phyloP scores from a whole-genome alignment of 2,888 invertebrate species.

The Dermolepida albohirtum region DNA sequence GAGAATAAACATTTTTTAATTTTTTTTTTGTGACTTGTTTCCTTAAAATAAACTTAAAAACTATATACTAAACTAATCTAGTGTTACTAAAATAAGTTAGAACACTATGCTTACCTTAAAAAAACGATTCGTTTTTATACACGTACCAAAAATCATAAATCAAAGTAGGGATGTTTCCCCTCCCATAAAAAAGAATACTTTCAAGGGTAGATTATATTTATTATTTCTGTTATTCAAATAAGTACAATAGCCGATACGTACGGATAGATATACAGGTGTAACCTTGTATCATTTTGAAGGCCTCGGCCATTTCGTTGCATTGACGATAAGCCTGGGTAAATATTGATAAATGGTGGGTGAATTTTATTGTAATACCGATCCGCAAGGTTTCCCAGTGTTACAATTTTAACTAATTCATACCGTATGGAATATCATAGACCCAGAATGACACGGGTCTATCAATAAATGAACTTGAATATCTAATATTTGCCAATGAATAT shows the following conservation, averaged over 20 bases:
- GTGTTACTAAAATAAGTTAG: conserved; percentile 12
- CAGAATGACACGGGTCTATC: conserved; percentile 9
- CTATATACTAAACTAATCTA: not conserved
- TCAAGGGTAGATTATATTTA: conserved; percentile 44
- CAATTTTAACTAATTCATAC: conserved; percentile 10
- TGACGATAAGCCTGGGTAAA: conserved; percentile 22
- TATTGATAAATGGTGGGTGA: not conserved
- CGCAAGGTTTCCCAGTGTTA: conserved; percentile 10
- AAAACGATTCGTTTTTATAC: conserved; percentile 31
- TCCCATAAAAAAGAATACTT: conserved; percentile 31
- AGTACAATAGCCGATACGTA: not conserved
- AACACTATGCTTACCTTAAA: not conserved
- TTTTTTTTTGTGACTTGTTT: too few relatives aligned
- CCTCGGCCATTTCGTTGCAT: conserved; percentile 1
- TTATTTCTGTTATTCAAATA: not conserved
- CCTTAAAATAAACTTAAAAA: too few relatives aligned
- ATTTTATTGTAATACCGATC: not conserved
- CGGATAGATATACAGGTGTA: conserved; percentile 17
- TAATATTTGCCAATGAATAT: conserved; percentile 20
- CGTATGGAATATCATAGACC: not conserved
- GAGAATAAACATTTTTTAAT: conserved; percentile 4
- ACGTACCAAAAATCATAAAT: conserved; percentile 3
- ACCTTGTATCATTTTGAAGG: conserved; percentile 22
- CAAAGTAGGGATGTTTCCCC: conserved; percentile 43
- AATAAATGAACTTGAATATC: conserved; percentile 35